Conservation (phyloP, 92 coral and sea anemone genomes). For the Nematostella vectensis region DNA sequence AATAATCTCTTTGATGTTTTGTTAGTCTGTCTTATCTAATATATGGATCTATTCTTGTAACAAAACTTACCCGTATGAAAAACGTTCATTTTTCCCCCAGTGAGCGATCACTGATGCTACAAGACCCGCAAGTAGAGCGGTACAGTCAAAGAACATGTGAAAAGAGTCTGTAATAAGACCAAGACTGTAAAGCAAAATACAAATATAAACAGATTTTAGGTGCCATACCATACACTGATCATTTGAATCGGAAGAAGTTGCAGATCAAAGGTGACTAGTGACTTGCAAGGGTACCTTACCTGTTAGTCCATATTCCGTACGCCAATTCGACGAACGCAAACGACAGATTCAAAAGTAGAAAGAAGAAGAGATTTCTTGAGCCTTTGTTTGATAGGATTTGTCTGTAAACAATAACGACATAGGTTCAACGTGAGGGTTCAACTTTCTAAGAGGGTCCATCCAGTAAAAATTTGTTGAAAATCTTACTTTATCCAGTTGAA, state of each 20-base stretch:
- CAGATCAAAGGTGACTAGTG: background rate
- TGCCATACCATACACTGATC: background rate
- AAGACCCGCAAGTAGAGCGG: slow-evolving; percentile 98
- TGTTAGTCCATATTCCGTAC: slow-evolving; percentile 98
- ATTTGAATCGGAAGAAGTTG: background rate
- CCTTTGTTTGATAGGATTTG: slow-evolving; percentile 64
- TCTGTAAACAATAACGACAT: too few relatives aligned
- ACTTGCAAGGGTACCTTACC: slow-evolving; percentile 28
- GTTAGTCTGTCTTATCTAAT: too few relatives aligned
- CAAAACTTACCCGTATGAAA: slow-evolving; percentile 88
- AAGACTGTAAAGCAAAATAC: slow-evolving; percentile 50
- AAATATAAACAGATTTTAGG: background rate
- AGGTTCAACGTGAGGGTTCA: too few relatives aligned
- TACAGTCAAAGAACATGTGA: slow-evolving; percentile 99
- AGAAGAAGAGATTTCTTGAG: slow-evolving; percentile 89
- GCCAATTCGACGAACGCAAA: slow-evolving; percentile 90
- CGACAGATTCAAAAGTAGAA: slow-evolving; percentile 71
- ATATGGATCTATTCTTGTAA: too few relatives aligned
- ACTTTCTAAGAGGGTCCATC: too few relatives aligned
- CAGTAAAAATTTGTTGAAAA: too few relatives aligned
- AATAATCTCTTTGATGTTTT: too few relatives aligned
- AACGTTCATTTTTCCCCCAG: slow-evolving; percentile 95
- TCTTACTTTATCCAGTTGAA: slow-evolving; percentile 80
- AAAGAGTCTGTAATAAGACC: slow-evolving; percentile 95
- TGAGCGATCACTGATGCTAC: slow-evolving; percentile 88